Base-by-base conservation (phyloP, 2,888 invertebrate species). In the Allophyes oxyacanthae region DNA sequence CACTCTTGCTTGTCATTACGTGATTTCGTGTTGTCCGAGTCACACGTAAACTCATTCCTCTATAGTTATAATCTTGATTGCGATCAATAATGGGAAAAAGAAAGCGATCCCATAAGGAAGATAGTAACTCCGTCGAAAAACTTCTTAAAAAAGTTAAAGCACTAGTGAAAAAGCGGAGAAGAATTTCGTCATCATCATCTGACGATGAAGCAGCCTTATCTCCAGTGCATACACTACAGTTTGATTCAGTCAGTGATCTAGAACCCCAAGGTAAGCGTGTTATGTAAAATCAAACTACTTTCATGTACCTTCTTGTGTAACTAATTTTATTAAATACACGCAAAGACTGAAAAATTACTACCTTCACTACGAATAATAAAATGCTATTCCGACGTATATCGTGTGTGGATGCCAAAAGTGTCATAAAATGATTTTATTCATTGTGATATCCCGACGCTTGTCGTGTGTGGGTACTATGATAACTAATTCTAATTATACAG, bases 361-460 rank as follows among this genome's bases (percentile, higher is more conserved):
- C n/a, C 28, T 28, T 6, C 1, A 6, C 6, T 6, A 8, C 7
- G 5, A 28, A 28, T 28, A n/a, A 20, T 15, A 7, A 20, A 14
- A 2, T 9, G 6, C n/a, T 25, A 38, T 38, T 20, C 38, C 38
- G 38, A 38, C 38, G 38, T 38, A 38, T 20, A 38, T 38, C 38
- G 38, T 38, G 20, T 20, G 38, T 38, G 38, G 38, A 25, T 38
- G 6, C 10, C 1, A n/a, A 37, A 1, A 10, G 6, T 38, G 38
- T 38, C 38, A 38, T 38, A 38, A 38, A 38, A 38, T 38, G 38
- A 38, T 20, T n/a, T n/a, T 6, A 38, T 15, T 38, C 38, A 38
- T 38, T 38, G 38, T 20, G 38, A 38, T 38, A 38, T 25, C 38
- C 38, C 38, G 38, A 38, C 38, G 38, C n/a, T 10, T 20, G 11